phyloP scores from a whole-genome alignment of 2,113 vertebrate species.

The Cyanoliseus patagonus region DNA sequence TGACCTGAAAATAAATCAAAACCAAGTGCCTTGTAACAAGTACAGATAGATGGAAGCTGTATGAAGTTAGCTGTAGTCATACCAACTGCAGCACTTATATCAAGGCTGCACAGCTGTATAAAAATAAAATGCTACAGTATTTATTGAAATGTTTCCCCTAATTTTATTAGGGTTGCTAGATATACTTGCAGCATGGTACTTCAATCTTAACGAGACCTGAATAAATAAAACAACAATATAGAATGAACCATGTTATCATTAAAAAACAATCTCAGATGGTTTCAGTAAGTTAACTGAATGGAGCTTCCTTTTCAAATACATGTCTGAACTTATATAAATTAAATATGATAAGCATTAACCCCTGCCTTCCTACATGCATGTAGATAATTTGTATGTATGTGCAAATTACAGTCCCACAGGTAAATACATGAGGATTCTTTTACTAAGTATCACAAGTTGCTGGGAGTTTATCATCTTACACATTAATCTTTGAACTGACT shows the following conservation, averaged over 20 bases:
- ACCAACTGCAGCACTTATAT: background rate
- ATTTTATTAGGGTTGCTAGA: background rate
- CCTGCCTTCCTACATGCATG: background rate
- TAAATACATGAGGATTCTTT: background rate
- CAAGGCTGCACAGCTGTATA: background rate
- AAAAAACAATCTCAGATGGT: background rate
- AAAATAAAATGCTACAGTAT: background rate
- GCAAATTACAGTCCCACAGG: background rate
- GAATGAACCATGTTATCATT: background rate
- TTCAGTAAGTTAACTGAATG: background rate
- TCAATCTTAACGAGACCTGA: background rate
- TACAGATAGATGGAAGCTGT: background rate
- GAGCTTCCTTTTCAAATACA: background rate
- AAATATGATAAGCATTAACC: background rate
- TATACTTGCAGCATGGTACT: background rate
- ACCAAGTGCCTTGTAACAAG: constrained; percentile 1
- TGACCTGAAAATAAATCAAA: constrained; percentile 65
- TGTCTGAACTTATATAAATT: background rate
- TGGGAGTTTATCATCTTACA: background rate
- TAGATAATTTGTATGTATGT: background rate
- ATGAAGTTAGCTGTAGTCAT: background rate
- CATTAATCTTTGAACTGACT: background rate
- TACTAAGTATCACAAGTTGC: background rate
- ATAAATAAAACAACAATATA: background rate
- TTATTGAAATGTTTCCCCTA: background rate